Percentiles rank a stretch among this genome's conserved stretches.
Conservation (phyloP, 2,797 vertebrate genomes). For the Danio jaintianensis region DNA sequence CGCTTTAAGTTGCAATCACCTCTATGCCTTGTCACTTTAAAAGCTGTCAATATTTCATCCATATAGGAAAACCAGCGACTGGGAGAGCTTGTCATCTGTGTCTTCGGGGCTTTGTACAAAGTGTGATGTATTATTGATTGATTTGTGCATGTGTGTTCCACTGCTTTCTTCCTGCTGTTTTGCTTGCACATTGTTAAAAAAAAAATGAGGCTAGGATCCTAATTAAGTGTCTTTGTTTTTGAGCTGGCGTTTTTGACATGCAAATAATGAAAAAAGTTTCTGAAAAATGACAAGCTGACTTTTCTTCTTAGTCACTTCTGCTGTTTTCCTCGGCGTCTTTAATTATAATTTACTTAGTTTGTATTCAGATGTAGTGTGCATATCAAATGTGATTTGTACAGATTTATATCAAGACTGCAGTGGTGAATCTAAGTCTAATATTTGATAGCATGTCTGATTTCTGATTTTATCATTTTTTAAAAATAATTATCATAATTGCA, state of each 20-base stretch:
- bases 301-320: not conserved
- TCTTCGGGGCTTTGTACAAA: conserved; percentile 50
- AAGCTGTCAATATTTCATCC: conserved; percentile 59
- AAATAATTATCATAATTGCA: no score
- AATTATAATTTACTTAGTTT: not conserved
- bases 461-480: not conserved
- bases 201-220: not conserved
- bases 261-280: not conserved
- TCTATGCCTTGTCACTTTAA: conserved; percentile 40
- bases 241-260: not conserved
- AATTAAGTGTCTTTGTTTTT: conserved; percentile 12
- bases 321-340: not conserved
- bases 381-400: not conserved
- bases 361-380: not conserved
- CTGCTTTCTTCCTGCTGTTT: conserved; percentile 9
- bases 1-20: conserved; percentile 41
- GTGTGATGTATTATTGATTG: conserved; percentile 59
- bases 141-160: conserved; percentile 54
- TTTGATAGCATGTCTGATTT: not conserved
- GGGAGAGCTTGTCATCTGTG: conserved; percentile 52
- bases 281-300: not conserved
- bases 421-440: not conserved
- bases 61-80: conserved; percentile 53
- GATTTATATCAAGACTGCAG: not conserved
- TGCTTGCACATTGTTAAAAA: not conserved